Conservation (phyloP, 2,888 invertebrate genomes). For the Pseudanteris insignis region DNA sequence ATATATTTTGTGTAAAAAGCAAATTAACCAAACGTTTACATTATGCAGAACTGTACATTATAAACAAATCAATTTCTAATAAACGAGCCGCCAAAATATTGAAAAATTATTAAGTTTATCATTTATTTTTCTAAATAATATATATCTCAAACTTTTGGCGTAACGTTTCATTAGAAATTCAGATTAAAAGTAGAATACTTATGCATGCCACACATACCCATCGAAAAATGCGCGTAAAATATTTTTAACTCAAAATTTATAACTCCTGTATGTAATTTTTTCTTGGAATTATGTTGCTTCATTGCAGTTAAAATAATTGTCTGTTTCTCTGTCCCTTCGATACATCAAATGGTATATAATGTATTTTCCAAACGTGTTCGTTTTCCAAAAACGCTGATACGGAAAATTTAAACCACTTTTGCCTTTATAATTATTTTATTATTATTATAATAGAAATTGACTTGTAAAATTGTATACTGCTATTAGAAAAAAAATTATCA, state of each 20-base stretch:
- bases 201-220: conserved; percentile 20
- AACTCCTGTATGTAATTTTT: too few species aligned
- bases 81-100: conserved; percentile 34
- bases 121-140: conserved; percentile 44
- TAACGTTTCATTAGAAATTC: conserved; percentile 28
- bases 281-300: conserved; percentile 2
- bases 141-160: conserved; percentile 30
- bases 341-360: conserved; percentile 5
- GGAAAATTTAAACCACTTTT: not conserved
- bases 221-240: not conserved
- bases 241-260: too few species aligned
- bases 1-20: conserved; percentile 56
- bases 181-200: conserved; percentile 1
- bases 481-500: conserved; percentile 23
- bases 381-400: conserved; percentile 4
- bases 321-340: conserved; percentile 7
- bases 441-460: conserved; percentile 7
- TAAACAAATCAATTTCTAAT: conserved; percentile 18
- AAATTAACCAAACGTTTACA: not conserved
- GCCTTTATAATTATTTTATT: too few species aligned
- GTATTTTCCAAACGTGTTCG: conserved; percentile 11
- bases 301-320: conserved; percentile 2
- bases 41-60: conserved; percentile 17
- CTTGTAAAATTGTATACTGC: conserved; percentile 24
- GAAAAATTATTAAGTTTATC: conserved; percentile 30